These are phyloP conservation scores for Glaucidium brasilianum DNA, from an alignment of 2,113 vertebrate species.

Conservation along the genomic window DNA sequence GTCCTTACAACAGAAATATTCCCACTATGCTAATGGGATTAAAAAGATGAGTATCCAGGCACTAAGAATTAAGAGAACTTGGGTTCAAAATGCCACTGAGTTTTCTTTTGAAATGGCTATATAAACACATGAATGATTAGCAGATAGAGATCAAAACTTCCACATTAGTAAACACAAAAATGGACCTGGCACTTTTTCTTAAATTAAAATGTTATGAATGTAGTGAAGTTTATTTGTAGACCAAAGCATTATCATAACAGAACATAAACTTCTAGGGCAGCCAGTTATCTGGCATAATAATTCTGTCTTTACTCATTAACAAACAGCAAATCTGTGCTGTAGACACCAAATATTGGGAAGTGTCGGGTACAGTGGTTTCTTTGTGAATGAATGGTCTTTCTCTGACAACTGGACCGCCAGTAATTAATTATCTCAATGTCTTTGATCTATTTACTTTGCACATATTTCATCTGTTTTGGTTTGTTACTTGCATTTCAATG, in stretches of 20 bases:
- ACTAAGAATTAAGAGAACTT: slow-evolving; percentile 6
- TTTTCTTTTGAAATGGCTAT: neutral
- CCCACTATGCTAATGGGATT: neutral
- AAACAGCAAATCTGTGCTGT: neutral
- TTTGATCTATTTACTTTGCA: slow-evolving; percentile 57
- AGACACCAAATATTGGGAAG: slow-evolving; percentile 1
- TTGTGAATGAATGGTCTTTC: slow-evolving; percentile 46
- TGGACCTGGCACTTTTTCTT: neutral
- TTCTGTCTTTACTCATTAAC: slow-evolving; percentile 38
- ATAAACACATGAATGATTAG: neutral
- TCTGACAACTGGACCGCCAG: slow-evolving; percentile 22
- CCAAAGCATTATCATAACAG: neutral
- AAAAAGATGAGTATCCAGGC: neutral
- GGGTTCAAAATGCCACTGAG: neutral
- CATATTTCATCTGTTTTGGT: slow-evolving; percentile 64
- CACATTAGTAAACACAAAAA: neutral
- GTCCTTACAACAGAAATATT: neutral
- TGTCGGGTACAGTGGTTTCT: slow-evolving; percentile 13
- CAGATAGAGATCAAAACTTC: neutral
- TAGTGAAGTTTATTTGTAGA: neutral
- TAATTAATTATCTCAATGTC: slow-evolving; percentile 60
- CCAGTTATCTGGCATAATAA: slow-evolving; percentile 10
- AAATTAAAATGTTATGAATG: neutral
- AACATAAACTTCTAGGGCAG: neutral
- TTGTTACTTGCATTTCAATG: slow-evolving; percentile 60